Conservation (phyloP, 2,888 invertebrate species). For the Ecdyonurus torrentis region DNA sequence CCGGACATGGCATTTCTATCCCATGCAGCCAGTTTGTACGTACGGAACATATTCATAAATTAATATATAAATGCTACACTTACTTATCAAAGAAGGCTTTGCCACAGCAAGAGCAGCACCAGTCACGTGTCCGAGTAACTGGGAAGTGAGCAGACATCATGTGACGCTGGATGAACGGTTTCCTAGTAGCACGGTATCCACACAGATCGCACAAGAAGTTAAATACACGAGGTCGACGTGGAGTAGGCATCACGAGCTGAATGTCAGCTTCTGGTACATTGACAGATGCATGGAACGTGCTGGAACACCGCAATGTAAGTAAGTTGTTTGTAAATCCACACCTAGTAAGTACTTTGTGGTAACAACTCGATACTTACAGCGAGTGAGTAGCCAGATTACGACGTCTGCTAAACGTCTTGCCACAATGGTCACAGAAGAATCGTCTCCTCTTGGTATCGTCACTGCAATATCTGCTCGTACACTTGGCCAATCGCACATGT, state of each 20-base stretch:
- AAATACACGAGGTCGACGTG: no score
- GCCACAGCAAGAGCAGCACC: conserved; percentile 24
- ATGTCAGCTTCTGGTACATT: no score
- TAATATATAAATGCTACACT: conserved; percentile 19
- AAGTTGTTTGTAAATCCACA: no score
- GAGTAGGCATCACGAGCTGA: no score
- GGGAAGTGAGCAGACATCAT: conserved; percentile 2
- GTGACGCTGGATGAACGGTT: conserved; percentile 9
- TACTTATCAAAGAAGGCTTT: conserved; percentile 26
- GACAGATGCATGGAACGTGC: no score
- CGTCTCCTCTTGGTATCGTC: conserved; percentile 27
- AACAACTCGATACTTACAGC: neutral
- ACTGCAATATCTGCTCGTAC: neutral
- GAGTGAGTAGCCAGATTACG: conserved; percentile 32
- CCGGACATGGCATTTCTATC: no score
- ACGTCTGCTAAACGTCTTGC: conserved; percentile 44
- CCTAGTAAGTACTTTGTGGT: no score
- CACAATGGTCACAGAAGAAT: conserved; percentile 44
- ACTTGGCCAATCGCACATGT: conserved; percentile 38
- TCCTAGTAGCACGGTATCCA: conserved; percentile 5
- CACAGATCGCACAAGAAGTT: conserved; percentile 7
- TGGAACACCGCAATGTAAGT: no score
- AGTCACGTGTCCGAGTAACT: conserved; percentile 18
- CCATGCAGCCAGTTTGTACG: no score
- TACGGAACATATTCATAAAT: no score